Evolutionary conservation across 2,888 invertebrate species (phyloP), one percentile per base, ranked within the genome.

Genomic region (Byasa hedistus): DNA sequence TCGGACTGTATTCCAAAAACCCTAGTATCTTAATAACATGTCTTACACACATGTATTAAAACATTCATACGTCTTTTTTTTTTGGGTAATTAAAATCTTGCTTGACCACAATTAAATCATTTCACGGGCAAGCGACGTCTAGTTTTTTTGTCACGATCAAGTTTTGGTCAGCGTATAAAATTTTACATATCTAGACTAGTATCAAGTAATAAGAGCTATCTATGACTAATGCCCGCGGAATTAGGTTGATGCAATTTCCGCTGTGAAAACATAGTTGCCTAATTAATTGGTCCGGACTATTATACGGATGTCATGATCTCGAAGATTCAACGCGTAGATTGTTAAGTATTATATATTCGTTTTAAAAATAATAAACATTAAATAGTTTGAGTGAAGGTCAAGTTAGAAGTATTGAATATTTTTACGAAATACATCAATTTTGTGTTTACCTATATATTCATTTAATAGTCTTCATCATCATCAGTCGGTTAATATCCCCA

Each of bases 201-300:
- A 58, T 66, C 22, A 17, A 15, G 59, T 56, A 67, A 61, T 66
- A 66, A 64, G 51, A 59, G 32, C 51, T 27, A 22, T 3, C 44
- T 59, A 64, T 67, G 66, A 67, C 63, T 67, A 63, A 67, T 63
- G 22, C 63, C 2, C 15, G 19, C 48, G 55, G 60, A 67, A 67
- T 67, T 67, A 56, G 63, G 67, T 64, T 67, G 67, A 64, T 64
- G 67, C 67, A 67, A 59, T 67, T 63, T 67, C 67, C 63, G 67
- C 12, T 36, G n/a, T 55, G 15, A 55, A 65, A 63, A 64, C 39
- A 64, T 64, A 60, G 48, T 59, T 32, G 15, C 24, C 52, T 22
- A 36, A 60, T 58, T n/a, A 52, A 52, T 60, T 60, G 51, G 27
- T 21, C 21, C 21, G 21, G 21, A 21, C 44, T 15, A 44, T 15